Evolutionary conservation across 2,888 invertebrate genomes (phyloP).

Genomic region (Pachliopta kotzebuea): DNA sequence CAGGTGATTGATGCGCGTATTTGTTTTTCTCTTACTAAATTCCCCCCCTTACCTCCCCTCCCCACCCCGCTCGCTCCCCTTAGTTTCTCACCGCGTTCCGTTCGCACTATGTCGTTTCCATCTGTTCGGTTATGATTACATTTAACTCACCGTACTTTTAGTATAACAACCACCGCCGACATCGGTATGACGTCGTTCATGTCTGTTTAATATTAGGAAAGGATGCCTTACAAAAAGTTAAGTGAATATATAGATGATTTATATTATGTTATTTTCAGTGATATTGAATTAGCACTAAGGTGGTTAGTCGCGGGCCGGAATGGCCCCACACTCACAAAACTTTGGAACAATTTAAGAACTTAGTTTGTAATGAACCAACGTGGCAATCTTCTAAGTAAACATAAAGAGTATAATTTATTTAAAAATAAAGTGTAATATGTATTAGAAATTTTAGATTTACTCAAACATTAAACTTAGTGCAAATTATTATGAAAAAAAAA

Average conservation of each 20-base stretch:
- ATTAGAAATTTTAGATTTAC: slow-evolving; percentile 81
- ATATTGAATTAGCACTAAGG: slow-evolving; percentile 57
- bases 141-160: slow-evolving; percentile 64
- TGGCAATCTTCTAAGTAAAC: slow-evolving; percentile 77
- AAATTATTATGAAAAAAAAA: slow-evolving; percentile 69
- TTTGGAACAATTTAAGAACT: slow-evolving; percentile 77
- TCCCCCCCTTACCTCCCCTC: no score
- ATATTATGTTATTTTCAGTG: slow-evolving; percentile 77
- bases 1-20: slow-evolving; percentile 38
- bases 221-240: slow-evolving; percentile 76
- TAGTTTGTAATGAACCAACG: slow-evolving; percentile 77
- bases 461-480: slow-evolving; percentile 78
- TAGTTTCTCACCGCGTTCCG: neutral
- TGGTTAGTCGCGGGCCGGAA: slow-evolving; percentile 58
- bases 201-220: slow-evolving; percentile 76
- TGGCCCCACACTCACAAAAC: slow-evolving; percentile 61
- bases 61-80: slow-evolving; percentile 26
- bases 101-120: slow-evolving; percentile 44
- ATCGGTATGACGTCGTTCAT: slow-evolving; percentile 63
- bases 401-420: slow-evolving; percentile 79
- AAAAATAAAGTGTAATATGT: slow-evolving; percentile 75
- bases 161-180: slow-evolving; percentile 71
- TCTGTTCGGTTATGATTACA: slow-evolving; percentile 51
- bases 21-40: slow-evolving; percentile 41
- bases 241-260: slow-evolving; percentile 76